phyloP scores from a whole-genome alignment of 1,140 invertebrate species.

The Anthonomus grandis region DNA sequence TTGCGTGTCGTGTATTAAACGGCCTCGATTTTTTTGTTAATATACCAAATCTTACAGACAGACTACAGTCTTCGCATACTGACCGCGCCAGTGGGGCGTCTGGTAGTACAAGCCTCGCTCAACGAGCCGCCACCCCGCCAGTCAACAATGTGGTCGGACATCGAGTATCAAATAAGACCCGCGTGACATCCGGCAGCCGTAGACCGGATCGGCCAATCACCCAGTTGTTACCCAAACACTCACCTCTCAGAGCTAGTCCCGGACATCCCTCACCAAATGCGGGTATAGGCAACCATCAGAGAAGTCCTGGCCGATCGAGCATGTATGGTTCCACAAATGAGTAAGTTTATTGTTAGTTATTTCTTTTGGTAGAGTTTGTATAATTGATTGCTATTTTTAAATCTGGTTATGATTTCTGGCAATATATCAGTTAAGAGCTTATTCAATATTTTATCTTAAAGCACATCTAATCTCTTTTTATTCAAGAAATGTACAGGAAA shows the following conservation, averaged over 20 bases:
- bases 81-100: slow-evolving; percentile 20
- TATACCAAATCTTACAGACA: slow-evolving; percentile 2
- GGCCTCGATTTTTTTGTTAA: background rate
- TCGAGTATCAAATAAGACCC: slow-evolving; percentile 61
- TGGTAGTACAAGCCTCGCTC: slow-evolving; percentile 45
- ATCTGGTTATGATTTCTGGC: no score
- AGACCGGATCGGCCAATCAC: slow-evolving; percentile 48
- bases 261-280: slow-evolving; percentile 42
- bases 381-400: no score
- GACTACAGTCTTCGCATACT: slow-evolving; percentile 8
- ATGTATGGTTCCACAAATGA: slow-evolving; percentile 34
- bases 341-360: slow-evolving; percentile 26
- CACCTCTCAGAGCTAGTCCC: slow-evolving; percentile 54
- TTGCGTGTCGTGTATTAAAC: background rate
- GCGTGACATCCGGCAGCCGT: slow-evolving; percentile 60
- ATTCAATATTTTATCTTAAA: no score
- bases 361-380: no score
- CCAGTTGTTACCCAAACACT: slow-evolving; percentile 51
- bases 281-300: slow-evolving; percentile 31
- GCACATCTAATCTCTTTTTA: no score
- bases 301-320: slow-evolving; percentile 30
- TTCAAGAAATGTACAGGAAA: no score
- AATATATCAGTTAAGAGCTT: no score
- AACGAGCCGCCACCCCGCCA: slow-evolving; percentile 43
- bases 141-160: slow-evolving; percentile 49